Percentiles rank a stretch among this genome's conserved stretches.
Conservation (phyloP, 2,113 vertebrate genomes). For the Phocoena phocoena region DNA sequence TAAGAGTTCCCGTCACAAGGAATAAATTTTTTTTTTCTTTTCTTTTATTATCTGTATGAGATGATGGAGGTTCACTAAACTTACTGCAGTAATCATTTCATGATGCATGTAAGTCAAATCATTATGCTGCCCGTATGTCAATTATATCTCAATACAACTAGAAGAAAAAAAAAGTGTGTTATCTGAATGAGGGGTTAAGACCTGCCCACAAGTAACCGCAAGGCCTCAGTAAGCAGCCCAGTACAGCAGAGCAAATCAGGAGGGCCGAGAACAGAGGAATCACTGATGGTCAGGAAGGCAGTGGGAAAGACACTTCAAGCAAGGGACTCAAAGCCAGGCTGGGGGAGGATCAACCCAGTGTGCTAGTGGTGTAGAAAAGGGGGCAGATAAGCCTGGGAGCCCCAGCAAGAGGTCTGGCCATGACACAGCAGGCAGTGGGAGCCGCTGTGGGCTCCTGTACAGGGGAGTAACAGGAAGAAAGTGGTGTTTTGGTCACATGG, state of each 20-base stretch:
- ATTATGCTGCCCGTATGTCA: neutral
- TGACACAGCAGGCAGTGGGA: neutral
- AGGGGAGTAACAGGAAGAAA: constrained; percentile 63
- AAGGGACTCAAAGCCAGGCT: neutral
- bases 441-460: neutral
- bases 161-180: neutral
- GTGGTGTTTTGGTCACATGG: constrained; percentile 50
- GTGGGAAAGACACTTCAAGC: neutral
- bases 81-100: neutral
- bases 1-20: neutral
- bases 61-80: neutral
- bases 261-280: neutral
- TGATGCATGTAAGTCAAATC: neutral
- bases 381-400: neutral
- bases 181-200: neutral
- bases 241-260: neutral
- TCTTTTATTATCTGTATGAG: neutral
- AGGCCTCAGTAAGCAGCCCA: neutral
- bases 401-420: neutral
- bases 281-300: neutral
- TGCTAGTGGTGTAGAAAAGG: neutral
- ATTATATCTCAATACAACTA: neutral
- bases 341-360: neutral
- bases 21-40: neutral
- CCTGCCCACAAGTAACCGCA: neutral